A percentile compares a stretch with the other conserved stretches of the same genome.
phyloP scores from a whole-genome alignment of 2,797 vertebrate genomes.

The Syngnathus acus region DNA sequence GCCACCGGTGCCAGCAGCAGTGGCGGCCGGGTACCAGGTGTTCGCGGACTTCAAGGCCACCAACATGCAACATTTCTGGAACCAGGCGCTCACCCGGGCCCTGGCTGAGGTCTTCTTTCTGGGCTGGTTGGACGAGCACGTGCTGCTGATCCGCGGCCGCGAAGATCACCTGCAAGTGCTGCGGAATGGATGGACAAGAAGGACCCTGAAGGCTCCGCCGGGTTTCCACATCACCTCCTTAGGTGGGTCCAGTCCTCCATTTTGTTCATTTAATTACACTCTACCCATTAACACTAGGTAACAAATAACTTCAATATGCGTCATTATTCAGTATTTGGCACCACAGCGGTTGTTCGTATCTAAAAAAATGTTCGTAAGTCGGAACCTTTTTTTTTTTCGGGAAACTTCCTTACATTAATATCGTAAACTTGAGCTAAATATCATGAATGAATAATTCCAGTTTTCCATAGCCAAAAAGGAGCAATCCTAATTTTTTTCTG shows the following conservation, averaged over 20 bases:
- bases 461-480: no score
- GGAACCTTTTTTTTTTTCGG: no score
- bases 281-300: neutral
- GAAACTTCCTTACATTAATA: no score
- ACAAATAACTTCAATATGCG: neutral
- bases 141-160: conserved; percentile 87
- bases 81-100: conserved; percentile 83
- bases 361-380: no score
- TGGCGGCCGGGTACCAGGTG: conserved; percentile 80
- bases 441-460: no score
- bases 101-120: conserved; percentile 88
- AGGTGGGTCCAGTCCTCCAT: conserved; percentile 63
- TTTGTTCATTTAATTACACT: neutral
- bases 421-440: no score
- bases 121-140: conserved; percentile 91
- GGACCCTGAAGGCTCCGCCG: conserved; percentile 80
- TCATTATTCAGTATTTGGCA: no score
- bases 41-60: conserved; percentile 92
- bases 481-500: no score
- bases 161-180: conserved; percentile 87
- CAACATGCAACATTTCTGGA: conserved; percentile 96
- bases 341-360: no score
- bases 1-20: neutral
- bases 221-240: conserved; percentile 87
- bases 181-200: conserved; percentile 84